Conservation (phyloP, 2,113 vertebrate species). For the Carollia perspicillata region DNA sequence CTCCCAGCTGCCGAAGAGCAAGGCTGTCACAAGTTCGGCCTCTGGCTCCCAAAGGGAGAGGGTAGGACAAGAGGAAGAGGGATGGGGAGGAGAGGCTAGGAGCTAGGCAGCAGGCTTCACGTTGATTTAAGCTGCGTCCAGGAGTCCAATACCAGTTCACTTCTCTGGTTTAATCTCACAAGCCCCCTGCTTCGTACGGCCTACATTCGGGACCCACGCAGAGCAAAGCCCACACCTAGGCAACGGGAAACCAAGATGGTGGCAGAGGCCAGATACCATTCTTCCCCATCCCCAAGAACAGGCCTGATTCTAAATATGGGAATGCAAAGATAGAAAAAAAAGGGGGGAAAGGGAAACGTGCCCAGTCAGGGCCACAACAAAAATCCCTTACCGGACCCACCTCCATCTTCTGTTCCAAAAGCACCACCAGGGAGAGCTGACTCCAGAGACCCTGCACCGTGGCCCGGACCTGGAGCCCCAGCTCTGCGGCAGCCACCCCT, state of each 20-base stretch:
- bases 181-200: background rate
- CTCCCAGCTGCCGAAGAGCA: background rate
- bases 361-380: background rate
- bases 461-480: background rate
- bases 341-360: background rate
- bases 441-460: fast-evolving
- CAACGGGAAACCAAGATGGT: background rate
- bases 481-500: background rate
- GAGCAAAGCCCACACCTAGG: background rate
- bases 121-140: background rate
- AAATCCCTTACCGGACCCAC: background rate
- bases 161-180: background rate
- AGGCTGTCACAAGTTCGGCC: background rate
- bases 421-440: background rate
- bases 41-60: background rate
- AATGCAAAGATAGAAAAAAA: background rate
- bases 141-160: background rate
- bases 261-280: background rate
- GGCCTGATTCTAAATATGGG: background rate
- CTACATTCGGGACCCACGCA: background rate
- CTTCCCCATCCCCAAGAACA: background rate
- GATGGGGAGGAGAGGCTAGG: background rate
- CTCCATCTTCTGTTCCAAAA: background rate
- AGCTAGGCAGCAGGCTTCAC: background rate
- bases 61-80: background rate